Evolutionary conservation across 2,797 vertebrate genomes (phyloP), one percentile per base, ranked within the genome.

Genomic region (Silurus aristotelis): DNA sequence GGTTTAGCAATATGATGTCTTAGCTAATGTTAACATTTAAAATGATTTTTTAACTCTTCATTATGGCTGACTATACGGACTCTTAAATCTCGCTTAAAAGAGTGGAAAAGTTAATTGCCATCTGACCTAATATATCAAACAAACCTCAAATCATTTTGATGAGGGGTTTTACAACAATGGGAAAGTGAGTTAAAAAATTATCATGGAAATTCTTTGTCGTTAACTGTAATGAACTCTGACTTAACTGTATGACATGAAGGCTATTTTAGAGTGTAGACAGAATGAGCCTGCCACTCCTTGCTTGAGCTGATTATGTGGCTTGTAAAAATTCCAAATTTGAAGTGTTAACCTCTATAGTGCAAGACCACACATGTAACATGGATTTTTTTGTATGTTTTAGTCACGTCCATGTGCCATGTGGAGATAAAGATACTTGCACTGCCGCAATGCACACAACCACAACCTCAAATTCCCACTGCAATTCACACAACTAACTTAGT

Each of bases 71-170:
- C 75, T 60, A 71, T 22, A 67, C 12, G 63, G 55, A 61, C 71
- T 77, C 48, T 83, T 43, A 86, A 86, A 87, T 77, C 64, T 38
- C 70, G 31, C 72, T 38, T 25, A 66, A 85, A 80, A 83, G 80
- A 60, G 75, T 84, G 85, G 88, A 89, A 88, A 86, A 86, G 75
- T 84, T 86, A 83, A 88, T 84, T 87, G 84, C 70, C 81, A 86
- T 61, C 43, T 88, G 83, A 87, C 84, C 77, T 86, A 88, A 91
- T 83, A 83, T 86, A 87, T 87, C 80, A 83, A 87, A 71, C 82
- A 64, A 81, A 91, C 85, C 85, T 88, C 88, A 89, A 87, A 68
- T 84, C 86, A 73, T 88, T 88, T 87, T 85, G 83, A 85, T 87
- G 76, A 88, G 19, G 22, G 76, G 17, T 27, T 63, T 80, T 63